Conservation (phyloP, 2,888 invertebrate species). For the Caradrina clavipalpis region DNA sequence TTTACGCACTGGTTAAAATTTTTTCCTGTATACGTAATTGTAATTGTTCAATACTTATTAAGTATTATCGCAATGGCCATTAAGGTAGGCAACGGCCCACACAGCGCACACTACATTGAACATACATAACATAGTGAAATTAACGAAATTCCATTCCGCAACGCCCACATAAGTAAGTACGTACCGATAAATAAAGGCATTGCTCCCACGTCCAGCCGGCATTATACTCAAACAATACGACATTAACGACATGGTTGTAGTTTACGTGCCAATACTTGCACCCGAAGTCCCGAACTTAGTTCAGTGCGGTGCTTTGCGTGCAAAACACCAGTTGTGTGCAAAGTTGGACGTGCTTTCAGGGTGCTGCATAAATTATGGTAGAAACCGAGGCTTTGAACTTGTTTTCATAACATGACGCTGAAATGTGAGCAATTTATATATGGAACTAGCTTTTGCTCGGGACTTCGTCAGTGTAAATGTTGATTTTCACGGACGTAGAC, state of each 20-base stretch:
- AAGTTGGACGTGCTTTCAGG: conserved; percentile 57
- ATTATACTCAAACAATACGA: conserved; percentile 69
- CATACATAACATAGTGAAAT: conserved; percentile 62
- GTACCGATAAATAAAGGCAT: conserved; percentile 61
- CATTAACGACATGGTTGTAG: conserved; percentile 64
- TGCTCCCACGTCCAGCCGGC: conserved; percentile 64
- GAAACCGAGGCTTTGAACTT: conserved; percentile 49
- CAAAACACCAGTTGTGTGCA: conserved; percentile 44
- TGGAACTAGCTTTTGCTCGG: conserved; percentile 2
- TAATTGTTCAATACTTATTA: conserved; percentile 42
- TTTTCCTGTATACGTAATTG: conserved; percentile 35
- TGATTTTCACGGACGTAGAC: too few relatives aligned
- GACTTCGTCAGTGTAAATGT: too few relatives aligned
- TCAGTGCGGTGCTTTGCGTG: conserved; percentile 40
- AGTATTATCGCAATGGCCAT: conserved; percentile 40
- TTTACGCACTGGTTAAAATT: too few relatives aligned
- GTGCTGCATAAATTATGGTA: conserved; percentile 65
- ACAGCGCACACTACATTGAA: conserved; percentile 48
- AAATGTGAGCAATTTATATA: conserved; percentile 50
- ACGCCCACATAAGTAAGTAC: conserved; percentile 44
- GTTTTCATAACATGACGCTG: conserved; percentile 41
- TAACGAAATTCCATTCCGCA: conserved; percentile 59
- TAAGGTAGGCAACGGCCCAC: conserved; percentile 46
- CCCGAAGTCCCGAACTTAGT: conserved; percentile 64
- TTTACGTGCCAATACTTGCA: conserved; percentile 63